Base-by-base conservation (phyloP, 1,140 invertebrate genomes). In the Heliconius congener region DNA sequence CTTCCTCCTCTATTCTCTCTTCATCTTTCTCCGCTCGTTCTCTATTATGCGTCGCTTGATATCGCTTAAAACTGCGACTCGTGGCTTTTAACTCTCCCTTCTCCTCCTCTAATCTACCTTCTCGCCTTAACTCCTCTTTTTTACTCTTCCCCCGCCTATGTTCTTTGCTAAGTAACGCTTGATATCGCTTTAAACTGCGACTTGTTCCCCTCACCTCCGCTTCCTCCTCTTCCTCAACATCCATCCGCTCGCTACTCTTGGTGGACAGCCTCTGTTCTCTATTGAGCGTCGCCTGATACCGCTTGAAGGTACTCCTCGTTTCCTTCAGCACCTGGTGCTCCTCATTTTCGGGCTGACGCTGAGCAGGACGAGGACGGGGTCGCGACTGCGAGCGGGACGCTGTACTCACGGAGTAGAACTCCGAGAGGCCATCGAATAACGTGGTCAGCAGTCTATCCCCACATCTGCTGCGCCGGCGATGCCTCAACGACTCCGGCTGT, bases 351-450 rank as follows among this genome's bases (percentile, higher is more conserved):
- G 5, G 78, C 55, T 23, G 34, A 82, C 57, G 42, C 82, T n/a
- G 50, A 77, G 72, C n/a, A 73, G 95, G 60, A 27, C 60, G 23
- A 8, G n/a, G 19, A 94, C 70, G 95, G 94, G 76, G 93, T 85
- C 80, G 91, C 85, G 88, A 93, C 81, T 84, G 82, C 83, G 92
- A 84, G 60, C 93, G 77, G 78, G 87, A 91, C 79, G 91, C 96
- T 90, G 85, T 95, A 89, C 85, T 96, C 85, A 93, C 96, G 92
- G 97, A 96, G 88, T 97, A 98, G 83, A 98, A 96, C 90, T 98
- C 97, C 79, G 97, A 98, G 11, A 98, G 94, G 3, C 97, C 97
- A 91, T 98, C 97, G 93, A 97, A 98, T 1, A 98, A 93, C 30
- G 97, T 96, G 75, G 96, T 97, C 16, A 98, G 88, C 82, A 82